Percentiles rank a stretch among this genome's conserved stretches.
Conservation (phyloP, 1,140 invertebrate genomes). For the Parapsyche elsis region DNA sequence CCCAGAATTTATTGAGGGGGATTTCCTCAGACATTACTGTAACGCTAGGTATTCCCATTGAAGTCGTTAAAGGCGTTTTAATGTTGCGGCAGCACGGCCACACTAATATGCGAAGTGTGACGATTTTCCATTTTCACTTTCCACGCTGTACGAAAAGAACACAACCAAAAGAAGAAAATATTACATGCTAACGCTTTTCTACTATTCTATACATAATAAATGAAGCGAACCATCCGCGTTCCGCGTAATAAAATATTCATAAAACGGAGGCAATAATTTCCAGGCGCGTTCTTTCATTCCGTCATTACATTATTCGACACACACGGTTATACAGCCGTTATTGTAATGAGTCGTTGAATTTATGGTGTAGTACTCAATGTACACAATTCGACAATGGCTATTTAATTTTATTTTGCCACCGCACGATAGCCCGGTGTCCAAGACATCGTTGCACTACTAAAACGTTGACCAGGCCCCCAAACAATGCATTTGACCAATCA, state of each 20-base stretch:
- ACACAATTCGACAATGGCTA: too few relatives aligned
- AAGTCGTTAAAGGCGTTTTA: neutral
- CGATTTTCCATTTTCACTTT: neutral
- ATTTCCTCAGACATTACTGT: neutral
- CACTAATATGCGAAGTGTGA: neutral
- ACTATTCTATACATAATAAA: slow-evolving; percentile 1
- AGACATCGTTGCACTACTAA: too few relatives aligned
- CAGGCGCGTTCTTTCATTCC: too few relatives aligned
- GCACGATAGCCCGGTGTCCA: too few relatives aligned
- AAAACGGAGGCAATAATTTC: neutral
- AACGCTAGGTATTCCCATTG: neutral
- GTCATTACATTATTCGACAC: too few relatives aligned
- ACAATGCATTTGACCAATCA: too few relatives aligned
- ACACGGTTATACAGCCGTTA: too few relatives aligned
- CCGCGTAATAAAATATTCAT: slow-evolving; percentile 4
- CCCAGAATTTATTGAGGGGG: neutral
- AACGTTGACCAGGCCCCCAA: too few relatives aligned
- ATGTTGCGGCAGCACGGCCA: neutral
- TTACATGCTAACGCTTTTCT: neutral
- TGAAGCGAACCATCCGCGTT: neutral
- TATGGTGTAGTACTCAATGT: too few relatives aligned
- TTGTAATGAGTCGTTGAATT: too few relatives aligned
- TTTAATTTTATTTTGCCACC: too few relatives aligned
- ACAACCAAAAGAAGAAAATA: neutral
- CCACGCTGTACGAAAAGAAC: neutral